These are phyloP conservation scores for Steinernema khuongi DNA, from an alignment of 1,140 invertebrate genomes.

Conservation along the genomic window DNA sequence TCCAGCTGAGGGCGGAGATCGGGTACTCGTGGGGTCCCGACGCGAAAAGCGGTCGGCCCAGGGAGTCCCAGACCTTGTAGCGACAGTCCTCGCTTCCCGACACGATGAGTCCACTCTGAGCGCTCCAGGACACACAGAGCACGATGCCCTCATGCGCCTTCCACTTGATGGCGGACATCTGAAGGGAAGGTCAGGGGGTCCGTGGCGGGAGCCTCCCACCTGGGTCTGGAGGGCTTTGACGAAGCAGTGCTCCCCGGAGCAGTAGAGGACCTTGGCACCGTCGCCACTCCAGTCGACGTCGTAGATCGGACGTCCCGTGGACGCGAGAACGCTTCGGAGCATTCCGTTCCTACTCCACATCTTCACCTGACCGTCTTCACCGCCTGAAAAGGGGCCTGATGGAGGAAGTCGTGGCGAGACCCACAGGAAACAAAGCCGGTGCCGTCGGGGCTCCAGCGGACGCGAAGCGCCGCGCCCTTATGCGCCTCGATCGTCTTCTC, in stretches of 20 bases:
- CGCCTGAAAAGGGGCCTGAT: slow-evolving; percentile 65
- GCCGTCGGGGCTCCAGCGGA: slow-evolving; percentile 82
- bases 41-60: slow-evolving; percentile 76
- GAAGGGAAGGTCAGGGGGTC: slow-evolving; percentile 5
- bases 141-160: slow-evolving; percentile 89
- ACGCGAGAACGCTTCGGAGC: slow-evolving; percentile 79
- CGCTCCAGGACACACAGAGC: slow-evolving; percentile 79
- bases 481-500: slow-evolving; percentile 89
- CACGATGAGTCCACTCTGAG: slow-evolving; percentile 76
- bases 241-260: slow-evolving; percentile 73
- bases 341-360: slow-evolving; percentile 94
- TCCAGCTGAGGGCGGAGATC: slow-evolving; percentile 82
- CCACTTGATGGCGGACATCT: slow-evolving; percentile 69
- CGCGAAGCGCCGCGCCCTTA: slow-evolving; percentile 74
- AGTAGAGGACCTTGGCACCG: slow-evolving; percentile 75
- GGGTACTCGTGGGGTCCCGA: slow-evolving; percentile 79
- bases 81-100: slow-evolving; percentile 91
- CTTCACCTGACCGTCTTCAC: slow-evolving; percentile 91
- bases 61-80: slow-evolving; percentile 87
- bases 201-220: slow-evolving; percentile 66
- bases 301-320: slow-evolving; percentile 73
- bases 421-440: slow-evolving; percentile 78
- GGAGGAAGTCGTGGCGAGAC: not conserved
- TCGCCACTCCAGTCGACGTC: slow-evolving; percentile 80
- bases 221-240: slow-evolving; percentile 85